A percentile compares a stretch with the other conserved stretches of the same genome.
Conservation (phyloP, 2,888 invertebrate species). For the Sussaba pulchella region DNA sequence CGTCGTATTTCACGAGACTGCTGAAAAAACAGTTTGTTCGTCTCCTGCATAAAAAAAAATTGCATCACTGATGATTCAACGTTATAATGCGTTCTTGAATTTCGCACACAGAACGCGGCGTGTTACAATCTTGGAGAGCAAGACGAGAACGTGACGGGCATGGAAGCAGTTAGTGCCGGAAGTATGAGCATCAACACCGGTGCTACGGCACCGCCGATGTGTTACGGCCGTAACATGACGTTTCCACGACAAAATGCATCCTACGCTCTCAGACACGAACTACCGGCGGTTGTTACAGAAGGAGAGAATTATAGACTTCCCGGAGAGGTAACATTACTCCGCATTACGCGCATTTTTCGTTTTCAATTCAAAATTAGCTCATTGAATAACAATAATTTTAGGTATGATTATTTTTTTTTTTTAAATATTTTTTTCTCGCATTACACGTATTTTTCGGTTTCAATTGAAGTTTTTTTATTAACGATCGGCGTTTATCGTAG, state of each 20-base stretch:
- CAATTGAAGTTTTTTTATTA: too few relatives aligned
- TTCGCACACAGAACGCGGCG: conserved; percentile 82
- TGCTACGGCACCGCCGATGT: conserved; percentile 83
- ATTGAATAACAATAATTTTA: too few relatives aligned
- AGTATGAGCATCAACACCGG: conserved; percentile 76
- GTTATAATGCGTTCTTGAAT: conserved; percentile 5
- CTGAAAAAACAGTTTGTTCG: neutral
- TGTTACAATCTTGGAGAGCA: conserved; percentile 83
- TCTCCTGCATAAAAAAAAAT: neutral
- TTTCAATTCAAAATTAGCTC: too few relatives aligned
- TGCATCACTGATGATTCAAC: neutral
- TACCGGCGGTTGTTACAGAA: conserved; percentile 88
- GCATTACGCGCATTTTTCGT: conserved; percentile 36
- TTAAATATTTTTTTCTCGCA: too few relatives aligned
- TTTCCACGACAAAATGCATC: conserved; percentile 86
- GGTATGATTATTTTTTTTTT: too few relatives aligned
- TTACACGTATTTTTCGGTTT: too few relatives aligned
- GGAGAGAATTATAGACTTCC: conserved; percentile 85
- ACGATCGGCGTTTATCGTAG: neutral
- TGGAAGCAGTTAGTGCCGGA: conserved; percentile 79
- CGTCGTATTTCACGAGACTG: neutral
- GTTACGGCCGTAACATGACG: conserved; percentile 88
- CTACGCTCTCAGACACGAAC: conserved; percentile 86
- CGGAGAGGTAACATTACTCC: conserved; percentile 78
- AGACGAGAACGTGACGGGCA: conserved; percentile 81